Conservation (phyloP, 2,113 vertebrate genomes). For the Calidris pygmaea region DNA sequence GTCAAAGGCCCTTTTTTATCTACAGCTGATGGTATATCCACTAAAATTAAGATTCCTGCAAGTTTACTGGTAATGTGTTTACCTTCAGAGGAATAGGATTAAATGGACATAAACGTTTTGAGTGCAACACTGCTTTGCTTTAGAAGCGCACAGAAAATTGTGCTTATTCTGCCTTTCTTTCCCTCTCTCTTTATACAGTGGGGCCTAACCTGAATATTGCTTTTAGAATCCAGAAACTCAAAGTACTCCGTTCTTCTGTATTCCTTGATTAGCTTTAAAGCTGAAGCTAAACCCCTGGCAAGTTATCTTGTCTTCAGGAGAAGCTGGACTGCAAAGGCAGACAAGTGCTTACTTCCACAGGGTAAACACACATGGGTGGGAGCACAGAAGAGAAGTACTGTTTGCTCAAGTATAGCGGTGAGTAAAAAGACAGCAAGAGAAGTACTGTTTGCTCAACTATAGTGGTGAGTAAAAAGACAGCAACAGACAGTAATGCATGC, state of each 20-base stretch:
- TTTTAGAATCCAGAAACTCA: not conserved
- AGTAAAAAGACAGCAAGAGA: not conserved
- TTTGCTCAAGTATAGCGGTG: not conserved
- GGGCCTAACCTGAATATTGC: not conserved
- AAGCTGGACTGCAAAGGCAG: not conserved
- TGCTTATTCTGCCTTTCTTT: not conserved
- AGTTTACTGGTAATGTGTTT: not conserved
- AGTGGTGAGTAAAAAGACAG: not conserved
- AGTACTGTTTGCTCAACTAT: not conserved
- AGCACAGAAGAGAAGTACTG: not conserved
- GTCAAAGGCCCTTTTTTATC: not conserved
- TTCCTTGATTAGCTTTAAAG: not conserved
- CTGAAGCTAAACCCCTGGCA: not conserved
- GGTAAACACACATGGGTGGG: not conserved
- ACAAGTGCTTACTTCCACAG: not conserved
- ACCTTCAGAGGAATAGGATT: not conserved
- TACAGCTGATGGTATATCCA: not conserved
- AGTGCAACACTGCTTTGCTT: not conserved
- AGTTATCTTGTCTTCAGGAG: not conserved
- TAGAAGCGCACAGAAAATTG: not conserved
- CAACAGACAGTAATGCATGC: not conserved
- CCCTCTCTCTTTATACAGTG: not conserved
- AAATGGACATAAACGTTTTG: not conserved
- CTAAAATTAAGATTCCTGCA: not conserved
- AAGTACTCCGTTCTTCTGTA: not conserved